Conservation (phyloP, 1,140 invertebrate species). For the Leptopilina clavipes region DNA sequence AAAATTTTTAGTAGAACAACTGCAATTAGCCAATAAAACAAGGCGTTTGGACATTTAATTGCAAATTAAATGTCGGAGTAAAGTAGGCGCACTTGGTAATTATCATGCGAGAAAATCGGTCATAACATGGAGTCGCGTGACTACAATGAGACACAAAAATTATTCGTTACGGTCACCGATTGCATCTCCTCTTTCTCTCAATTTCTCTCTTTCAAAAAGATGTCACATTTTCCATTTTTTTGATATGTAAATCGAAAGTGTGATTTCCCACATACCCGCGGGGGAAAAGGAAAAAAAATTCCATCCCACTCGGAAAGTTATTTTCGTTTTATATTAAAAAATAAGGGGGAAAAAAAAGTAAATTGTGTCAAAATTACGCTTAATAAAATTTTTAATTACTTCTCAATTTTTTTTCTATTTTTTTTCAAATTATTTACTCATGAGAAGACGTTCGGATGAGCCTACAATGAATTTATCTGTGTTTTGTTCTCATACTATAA, state of each 20-base stretch:
- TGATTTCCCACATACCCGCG: background rate
- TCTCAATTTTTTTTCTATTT: background rate
- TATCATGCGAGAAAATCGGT: slow-evolving; percentile 34
- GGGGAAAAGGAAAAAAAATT: background rate
- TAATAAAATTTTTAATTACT: no score
- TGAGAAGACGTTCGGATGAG: background rate
- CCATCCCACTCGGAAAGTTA: no score
- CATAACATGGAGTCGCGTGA: slow-evolving; percentile 22
- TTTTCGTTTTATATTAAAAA: no score
- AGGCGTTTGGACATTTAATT: slow-evolving; percentile 30
- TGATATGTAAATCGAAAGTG: slow-evolving; percentile 2
- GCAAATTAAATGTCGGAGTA: slow-evolving; percentile 29
- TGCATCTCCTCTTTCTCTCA: background rate
- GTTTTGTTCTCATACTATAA: slow-evolving; percentile 3
- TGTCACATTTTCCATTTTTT: background rate
- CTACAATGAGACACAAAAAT: slow-evolving; percentile 10
- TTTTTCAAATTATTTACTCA: background rate
- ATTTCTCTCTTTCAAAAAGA: background rate
- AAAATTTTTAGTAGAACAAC: slow-evolving; percentile 30
- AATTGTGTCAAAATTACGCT: no score
- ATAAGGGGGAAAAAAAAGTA: no score
- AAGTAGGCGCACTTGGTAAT: slow-evolving; percentile 2
- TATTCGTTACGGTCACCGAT: slow-evolving; percentile 15
- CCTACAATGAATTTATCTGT: slow-evolving; percentile 2
- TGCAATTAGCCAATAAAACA: slow-evolving; percentile 31